These are phyloP conservation scores for Cyrtodaria siliqua DNA, from an alignment of 2,888 invertebrate species.

Conservation along the genomic window DNA sequence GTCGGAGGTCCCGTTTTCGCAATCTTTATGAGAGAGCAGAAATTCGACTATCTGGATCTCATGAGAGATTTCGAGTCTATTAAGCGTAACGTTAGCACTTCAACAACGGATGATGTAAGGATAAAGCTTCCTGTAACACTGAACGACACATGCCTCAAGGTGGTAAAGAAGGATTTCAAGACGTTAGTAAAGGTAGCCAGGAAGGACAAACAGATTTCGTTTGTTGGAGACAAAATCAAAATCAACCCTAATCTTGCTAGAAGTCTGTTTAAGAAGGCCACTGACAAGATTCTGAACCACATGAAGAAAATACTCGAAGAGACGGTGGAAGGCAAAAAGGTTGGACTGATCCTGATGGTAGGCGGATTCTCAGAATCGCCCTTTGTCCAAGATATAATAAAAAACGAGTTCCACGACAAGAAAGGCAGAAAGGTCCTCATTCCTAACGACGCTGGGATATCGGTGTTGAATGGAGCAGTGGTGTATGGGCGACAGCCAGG, in stretches of 20 bases:
- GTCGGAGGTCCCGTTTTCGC: conserved; percentile 49
- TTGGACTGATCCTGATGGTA: conserved; percentile 37
- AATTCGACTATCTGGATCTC: conserved; percentile 53
- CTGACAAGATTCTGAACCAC: conserved; percentile 49
- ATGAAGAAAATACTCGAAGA: conserved; percentile 45
- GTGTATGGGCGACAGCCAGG: background rate
- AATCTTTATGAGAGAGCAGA: conserved; percentile 31
- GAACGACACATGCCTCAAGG: conserved; percentile 34
- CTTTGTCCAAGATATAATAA: background rate
- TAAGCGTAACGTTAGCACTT: conserved; percentile 43
- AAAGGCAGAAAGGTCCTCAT: background rate
- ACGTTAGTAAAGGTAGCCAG: conserved; percentile 37
- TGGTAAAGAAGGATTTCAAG: conserved; percentile 44
- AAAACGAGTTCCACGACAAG: conserved; percentile 8
- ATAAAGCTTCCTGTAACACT: conserved; percentile 46
- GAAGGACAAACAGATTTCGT: conserved; percentile 40
- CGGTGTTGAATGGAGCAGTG: conserved; percentile 8
- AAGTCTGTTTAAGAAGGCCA: conserved; percentile 44
- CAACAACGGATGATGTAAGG: conserved; percentile 32
- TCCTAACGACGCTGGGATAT: background rate
- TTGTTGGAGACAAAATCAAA: conserved; percentile 50
- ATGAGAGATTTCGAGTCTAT: conserved; percentile 55
- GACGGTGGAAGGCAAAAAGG: conserved; percentile 15
- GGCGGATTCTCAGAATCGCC: conserved; percentile 14
- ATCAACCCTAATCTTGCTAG: conserved; percentile 36